Evolutionary conservation across 2,797 vertebrate species (phyloP).

Genomic region (Lepidocolaptes lacrymiger): DNA sequence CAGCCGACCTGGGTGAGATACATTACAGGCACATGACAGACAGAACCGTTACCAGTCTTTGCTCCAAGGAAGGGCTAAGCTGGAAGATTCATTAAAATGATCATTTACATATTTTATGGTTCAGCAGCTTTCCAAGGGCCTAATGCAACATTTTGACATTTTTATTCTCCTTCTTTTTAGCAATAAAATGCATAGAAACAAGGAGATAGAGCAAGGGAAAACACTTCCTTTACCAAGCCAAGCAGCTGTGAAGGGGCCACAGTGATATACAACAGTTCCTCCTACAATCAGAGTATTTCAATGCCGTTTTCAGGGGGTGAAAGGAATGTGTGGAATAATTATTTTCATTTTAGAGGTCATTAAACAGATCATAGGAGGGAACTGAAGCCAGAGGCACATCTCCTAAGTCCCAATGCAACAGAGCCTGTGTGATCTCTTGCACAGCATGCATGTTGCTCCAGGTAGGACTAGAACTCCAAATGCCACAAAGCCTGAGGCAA

Average conservation of each 20-base stretch:
- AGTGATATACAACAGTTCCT: background rate
- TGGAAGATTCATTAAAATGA: background rate
- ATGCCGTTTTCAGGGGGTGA: background rate
- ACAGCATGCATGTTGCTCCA: background rate
- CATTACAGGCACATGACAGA: background rate
- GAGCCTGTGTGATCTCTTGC: background rate
- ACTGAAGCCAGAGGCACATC: background rate
- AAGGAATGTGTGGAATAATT: background rate
- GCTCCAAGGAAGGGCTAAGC: background rate
- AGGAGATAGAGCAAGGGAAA: background rate
- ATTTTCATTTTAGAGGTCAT: background rate
- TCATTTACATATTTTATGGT: background rate
- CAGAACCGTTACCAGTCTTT: background rate
- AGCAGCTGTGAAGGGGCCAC: background rate
- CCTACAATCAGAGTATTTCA: background rate
- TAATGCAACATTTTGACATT: background rate
- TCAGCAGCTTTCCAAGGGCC: background rate
- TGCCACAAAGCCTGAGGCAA: background rate
- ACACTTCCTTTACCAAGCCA: background rate
- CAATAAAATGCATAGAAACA: background rate
- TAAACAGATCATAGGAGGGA: background rate
- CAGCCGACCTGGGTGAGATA: slow-evolving; percentile 84
- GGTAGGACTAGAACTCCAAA: background rate
- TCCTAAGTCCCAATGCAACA: background rate
- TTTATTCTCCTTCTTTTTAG: background rate